phyloP scores from a whole-genome alignment of 53 echinoderm and acorn worm species.

The Antedon mediterranea region DNA sequence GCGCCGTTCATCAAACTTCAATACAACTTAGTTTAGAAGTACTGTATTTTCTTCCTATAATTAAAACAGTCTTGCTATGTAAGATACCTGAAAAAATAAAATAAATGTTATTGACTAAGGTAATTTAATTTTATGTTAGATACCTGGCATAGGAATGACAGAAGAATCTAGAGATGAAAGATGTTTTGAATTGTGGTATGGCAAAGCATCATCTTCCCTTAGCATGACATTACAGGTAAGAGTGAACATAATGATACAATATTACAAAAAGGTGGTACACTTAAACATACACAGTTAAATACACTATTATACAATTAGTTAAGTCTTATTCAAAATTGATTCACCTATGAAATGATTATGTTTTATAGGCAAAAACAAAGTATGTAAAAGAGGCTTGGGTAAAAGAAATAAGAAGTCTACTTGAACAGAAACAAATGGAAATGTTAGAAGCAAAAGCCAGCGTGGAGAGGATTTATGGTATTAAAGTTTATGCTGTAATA shows the following conservation, averaged over 20 bases:
- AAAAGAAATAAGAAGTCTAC: slow-evolving; percentile 23
- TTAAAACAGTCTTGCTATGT: too few species aligned
- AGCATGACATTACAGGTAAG: slow-evolving; percentile 22
- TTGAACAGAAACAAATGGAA: slow-evolving; percentile 18
- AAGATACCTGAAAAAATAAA: too few species aligned
- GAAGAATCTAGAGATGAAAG: slow-evolving; percentile 31
- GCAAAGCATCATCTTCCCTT: slow-evolving; percentile 7
- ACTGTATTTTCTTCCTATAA: too few species aligned
- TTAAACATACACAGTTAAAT: too few species aligned
- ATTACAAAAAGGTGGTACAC: too few species aligned
- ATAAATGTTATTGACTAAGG: too few species aligned
- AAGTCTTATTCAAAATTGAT: too few species aligned
- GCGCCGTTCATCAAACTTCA: too few species aligned
- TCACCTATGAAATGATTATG: background rate
- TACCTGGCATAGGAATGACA: slow-evolving; percentile 9
- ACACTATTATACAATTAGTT: too few species aligned
- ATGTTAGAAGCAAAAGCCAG: slow-evolving; percentile 20
- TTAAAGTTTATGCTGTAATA: too few species aligned
- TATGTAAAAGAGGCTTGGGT: slow-evolving; percentile 45
- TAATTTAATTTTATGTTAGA: background rate
- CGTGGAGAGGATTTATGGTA: slow-evolving; percentile 27
- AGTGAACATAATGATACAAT: too few species aligned
- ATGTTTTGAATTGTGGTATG: slow-evolving; percentile 33
- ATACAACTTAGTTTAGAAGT: too few species aligned
- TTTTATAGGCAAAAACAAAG: slow-evolving; percentile 27